Evolutionary conservation across 2,113 vertebrate species (phyloP).

Genomic region (Pycnonotus jocosus): DNA sequence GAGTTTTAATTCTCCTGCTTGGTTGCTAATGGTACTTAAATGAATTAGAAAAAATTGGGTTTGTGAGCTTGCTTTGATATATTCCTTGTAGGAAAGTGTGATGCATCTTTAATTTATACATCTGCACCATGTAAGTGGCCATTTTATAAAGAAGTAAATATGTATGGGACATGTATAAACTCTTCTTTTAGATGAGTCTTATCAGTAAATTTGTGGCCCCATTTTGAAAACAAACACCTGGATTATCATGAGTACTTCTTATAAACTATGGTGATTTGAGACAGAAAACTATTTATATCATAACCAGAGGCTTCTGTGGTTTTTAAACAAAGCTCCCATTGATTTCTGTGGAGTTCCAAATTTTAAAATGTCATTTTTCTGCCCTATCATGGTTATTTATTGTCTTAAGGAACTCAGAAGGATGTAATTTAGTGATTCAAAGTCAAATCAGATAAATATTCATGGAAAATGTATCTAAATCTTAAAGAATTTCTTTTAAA

Average conservation of each 20-base stretch:
- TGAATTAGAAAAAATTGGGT: background rate
- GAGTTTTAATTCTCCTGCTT: background rate
- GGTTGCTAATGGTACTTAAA: background rate
- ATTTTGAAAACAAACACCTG: constrained; percentile 8
- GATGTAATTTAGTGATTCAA: background rate
- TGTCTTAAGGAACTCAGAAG: background rate
- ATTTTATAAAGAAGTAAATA: background rate
- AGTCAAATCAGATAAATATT: background rate
- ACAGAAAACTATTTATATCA: background rate
- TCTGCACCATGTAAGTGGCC: background rate
- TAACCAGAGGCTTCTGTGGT: background rate
- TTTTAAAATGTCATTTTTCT: background rate
- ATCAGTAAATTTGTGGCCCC: background rate
- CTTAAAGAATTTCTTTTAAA: background rate
- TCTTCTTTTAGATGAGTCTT: background rate
- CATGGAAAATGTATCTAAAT: background rate
- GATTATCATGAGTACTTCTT: background rate
- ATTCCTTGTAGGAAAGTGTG: background rate
- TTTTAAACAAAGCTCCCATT: background rate
- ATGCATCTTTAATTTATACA: background rate
- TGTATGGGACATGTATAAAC: background rate
- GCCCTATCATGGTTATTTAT: background rate
- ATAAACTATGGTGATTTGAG: background rate
- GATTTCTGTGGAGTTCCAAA: background rate
- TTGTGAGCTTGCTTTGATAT: background rate